phyloP scores from a whole-genome alignment of 2,113 vertebrate species.

The Bubo scandiacus region DNA sequence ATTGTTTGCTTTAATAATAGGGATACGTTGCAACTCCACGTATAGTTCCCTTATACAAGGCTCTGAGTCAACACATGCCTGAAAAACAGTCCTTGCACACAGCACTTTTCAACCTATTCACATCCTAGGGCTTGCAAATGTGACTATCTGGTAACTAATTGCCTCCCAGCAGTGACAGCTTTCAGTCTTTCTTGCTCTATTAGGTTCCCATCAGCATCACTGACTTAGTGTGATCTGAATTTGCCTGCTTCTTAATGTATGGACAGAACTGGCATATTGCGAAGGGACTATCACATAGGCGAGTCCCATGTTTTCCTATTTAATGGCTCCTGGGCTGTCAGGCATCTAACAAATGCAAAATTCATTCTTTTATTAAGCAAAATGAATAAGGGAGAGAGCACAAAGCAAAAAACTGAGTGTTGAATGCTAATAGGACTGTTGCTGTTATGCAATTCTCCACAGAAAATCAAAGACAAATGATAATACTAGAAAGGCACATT shows the following conservation, averaged over 20 bases:
- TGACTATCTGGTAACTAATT: not conserved
- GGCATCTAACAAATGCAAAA: not conserved
- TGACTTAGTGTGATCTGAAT: not conserved
- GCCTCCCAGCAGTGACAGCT: not conserved
- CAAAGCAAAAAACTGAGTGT: not conserved
- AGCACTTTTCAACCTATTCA: not conserved
- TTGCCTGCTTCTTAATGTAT: not conserved
- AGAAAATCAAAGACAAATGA: constrained; percentile 48
- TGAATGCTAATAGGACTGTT: constrained; percentile 20
- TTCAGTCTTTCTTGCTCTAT: not conserved
- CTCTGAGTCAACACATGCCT: not conserved
- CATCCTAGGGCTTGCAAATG: not conserved
- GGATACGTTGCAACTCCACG: not conserved
- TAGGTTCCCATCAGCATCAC: not conserved
- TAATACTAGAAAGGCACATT: constrained; percentile 22
- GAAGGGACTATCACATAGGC: not conserved
- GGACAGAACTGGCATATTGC: not conserved
- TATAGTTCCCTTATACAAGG: not conserved
- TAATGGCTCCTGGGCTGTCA: not conserved
- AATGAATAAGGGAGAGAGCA: not conserved
- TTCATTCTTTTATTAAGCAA: constrained; percentile 20
- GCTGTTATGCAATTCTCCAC: constrained; percentile 8
- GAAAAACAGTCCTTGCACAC: not conserved
- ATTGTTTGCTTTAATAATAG: not conserved
- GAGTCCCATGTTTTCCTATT: not conserved